A percentile compares a stretch with the other conserved stretches of the same genome.
phyloP scores from a whole-genome alignment of 2,888 invertebrate species.

The Entomobrya multifasciata region DNA sequence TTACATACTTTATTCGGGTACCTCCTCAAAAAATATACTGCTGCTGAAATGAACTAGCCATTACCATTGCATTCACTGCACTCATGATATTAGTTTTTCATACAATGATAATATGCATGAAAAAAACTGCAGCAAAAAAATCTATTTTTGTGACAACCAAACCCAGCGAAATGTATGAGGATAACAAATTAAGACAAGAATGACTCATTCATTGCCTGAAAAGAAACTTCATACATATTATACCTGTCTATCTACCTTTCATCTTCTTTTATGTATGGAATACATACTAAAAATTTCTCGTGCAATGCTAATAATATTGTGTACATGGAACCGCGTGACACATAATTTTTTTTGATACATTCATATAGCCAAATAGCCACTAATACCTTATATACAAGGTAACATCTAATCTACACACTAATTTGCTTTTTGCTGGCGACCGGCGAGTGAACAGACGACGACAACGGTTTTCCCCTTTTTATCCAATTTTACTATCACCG shows the following conservation, averaged over 20 bases:
- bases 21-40: too few species aligned
- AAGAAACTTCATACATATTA: too few species aligned
- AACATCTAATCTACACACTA: conserved; percentile 55
- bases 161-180: not conserved
- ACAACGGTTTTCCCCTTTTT: conserved; percentile 8
- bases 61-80: not conserved
- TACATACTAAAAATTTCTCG: not conserved
- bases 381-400: conserved; percentile 17
- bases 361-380: not conserved
- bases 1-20: too few species aligned
- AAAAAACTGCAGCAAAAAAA: not conserved
- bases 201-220: too few species aligned
- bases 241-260: too few species aligned
- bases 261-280: too few species aligned
- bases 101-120: not conserved
- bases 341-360: too few species aligned
- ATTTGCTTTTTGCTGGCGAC: conserved; percentile 50
- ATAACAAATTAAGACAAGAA: conserved; percentile 32
- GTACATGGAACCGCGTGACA: too few species aligned
- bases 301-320: too few species aligned
- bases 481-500: conserved; percentile 28
- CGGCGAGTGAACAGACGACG: conserved; percentile 9
- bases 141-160: conserved; percentile 20
- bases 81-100: not conserved
- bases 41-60: too few species aligned